phyloP scores from a whole-genome alignment of 2,797 vertebrate species.

The Labeo calbasu region DNA sequence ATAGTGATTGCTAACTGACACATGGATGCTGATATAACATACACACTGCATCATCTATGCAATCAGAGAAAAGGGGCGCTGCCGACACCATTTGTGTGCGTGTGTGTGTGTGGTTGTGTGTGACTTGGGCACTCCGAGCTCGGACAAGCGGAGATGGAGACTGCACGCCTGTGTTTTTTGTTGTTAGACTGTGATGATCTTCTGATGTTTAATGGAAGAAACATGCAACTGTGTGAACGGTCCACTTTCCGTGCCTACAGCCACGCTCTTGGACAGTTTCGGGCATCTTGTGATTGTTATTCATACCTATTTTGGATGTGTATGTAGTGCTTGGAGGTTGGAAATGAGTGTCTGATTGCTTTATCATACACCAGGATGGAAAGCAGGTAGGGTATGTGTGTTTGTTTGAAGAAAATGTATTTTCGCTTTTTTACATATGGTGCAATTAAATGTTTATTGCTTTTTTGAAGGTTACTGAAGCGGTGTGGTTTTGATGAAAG shows the following conservation, averaged over 20 bases:
- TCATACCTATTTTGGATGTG: slow-evolving; percentile 5
- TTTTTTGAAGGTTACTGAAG: not conserved
- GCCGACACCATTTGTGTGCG: slow-evolving; percentile 8
- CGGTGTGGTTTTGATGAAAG: not conserved
- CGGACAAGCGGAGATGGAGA: slow-evolving; percentile 44
- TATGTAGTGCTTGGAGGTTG: slow-evolving; percentile 18
- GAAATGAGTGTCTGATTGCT: slow-evolving; percentile 47
- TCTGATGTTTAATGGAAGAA: slow-evolving; percentile 19
- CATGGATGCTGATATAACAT: slow-evolving; percentile 15
- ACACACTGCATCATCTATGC: slow-evolving; percentile 32
- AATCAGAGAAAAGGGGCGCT: slow-evolving; percentile 37
- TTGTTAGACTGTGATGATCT: slow-evolving; percentile 19
- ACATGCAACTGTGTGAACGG: slow-evolving; percentile 15
- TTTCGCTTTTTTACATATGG: not conserved
- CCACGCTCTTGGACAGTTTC: slow-evolving; percentile 12
- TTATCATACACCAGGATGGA: slow-evolving; percentile 51
- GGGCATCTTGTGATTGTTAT: slow-evolving; percentile 10
- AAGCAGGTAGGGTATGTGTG: slow-evolving; percentile 60
- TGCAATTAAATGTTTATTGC: not conserved
- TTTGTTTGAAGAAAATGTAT: not conserved
- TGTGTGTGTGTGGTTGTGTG: slow-evolving; percentile 9
- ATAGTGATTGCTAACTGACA: slow-evolving; percentile 1
- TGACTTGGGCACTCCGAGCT: slow-evolving; percentile 31
- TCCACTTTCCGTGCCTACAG: not conserved
- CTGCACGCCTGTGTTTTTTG: slow-evolving; percentile 16